phyloP scores from a whole-genome alignment of 2,888 invertebrate genomes.

The Myopa testacea region DNA sequence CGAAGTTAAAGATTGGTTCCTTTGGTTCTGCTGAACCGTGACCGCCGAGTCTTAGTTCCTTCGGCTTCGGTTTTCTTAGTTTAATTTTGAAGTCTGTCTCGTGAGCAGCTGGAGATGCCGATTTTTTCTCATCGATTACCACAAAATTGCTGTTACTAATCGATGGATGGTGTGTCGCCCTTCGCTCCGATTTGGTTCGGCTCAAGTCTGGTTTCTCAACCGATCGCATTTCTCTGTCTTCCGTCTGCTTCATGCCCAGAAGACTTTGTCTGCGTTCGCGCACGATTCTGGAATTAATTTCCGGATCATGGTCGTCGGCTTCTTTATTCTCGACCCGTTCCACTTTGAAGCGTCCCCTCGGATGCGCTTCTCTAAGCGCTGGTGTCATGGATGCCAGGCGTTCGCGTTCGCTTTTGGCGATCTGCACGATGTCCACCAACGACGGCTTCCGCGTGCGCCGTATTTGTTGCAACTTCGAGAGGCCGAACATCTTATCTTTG shows the following conservation, averaged over 20 bases:
- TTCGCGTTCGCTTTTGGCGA: constrained; percentile 60
- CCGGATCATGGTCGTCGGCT: constrained; percentile 59
- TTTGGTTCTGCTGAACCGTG: constrained; percentile 55
- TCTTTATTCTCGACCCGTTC: constrained; percentile 53
- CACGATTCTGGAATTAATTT: constrained; percentile 62
- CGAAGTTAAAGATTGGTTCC: constrained; percentile 58
- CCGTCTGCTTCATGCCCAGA: constrained; percentile 56
- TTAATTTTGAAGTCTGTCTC: constrained; percentile 19
- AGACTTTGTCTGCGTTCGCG: constrained; percentile 64
- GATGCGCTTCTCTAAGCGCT: constrained; percentile 56
- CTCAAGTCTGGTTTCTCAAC: constrained; percentile 31
- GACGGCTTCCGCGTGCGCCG: constrained; percentile 63
- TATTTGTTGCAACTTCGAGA: constrained; percentile 60
- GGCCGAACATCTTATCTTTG: constrained; percentile 57
- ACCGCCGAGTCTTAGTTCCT: constrained; percentile 15
- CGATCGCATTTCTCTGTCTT: constrained; percentile 39
- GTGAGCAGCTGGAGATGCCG: not conserved
- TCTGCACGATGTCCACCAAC: constrained; percentile 65
- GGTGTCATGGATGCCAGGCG: constrained; percentile 49
- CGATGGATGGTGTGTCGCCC: constrained; percentile 9
- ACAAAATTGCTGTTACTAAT: constrained; percentile 1
- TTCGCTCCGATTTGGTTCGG: constrained; percentile 6
- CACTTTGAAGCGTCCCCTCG: constrained; percentile 60
- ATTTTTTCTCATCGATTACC: constrained; percentile 28
- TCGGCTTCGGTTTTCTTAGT: constrained; percentile 1